Conservation (phyloP, 1,140 invertebrate species). For the Pachypeltis micranthus region DNA sequence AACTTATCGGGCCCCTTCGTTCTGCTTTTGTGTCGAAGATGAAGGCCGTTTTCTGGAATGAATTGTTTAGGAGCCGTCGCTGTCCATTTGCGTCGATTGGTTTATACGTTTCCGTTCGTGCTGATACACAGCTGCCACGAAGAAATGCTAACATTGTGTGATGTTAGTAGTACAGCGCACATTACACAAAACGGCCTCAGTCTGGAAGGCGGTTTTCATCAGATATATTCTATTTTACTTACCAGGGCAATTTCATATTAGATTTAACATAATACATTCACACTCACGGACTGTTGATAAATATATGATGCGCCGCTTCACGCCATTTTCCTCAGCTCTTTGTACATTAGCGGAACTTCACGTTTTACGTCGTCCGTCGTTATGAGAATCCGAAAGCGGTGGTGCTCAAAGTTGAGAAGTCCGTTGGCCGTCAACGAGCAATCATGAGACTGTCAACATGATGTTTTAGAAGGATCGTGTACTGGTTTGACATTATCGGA, state of each 20-base stretch:
- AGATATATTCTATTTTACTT: neutral
- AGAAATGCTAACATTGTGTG: neutral
- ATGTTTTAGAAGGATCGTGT: too few species aligned
- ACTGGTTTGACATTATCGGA: neutral
- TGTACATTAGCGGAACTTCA: neutral
- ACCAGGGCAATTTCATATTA: neutral
- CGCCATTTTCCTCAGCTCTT: neutral
- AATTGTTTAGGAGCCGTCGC: neutral
- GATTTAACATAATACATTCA: neutral
- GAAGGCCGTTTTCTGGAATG: neutral
- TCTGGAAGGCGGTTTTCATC: too few species aligned
- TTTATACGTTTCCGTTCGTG: neutral
- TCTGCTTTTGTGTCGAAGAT: neutral
- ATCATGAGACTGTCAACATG: too few species aligned
- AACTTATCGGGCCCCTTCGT: neutral
- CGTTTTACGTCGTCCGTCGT: too few species aligned
- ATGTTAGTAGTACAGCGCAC: too few species aligned
- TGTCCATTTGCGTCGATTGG: neutral
- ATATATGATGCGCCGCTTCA: neutral
- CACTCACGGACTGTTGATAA: neutral
- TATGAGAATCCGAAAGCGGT: too few species aligned
- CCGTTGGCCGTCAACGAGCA: too few species aligned
- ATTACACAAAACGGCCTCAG: too few species aligned
- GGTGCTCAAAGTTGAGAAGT: too few species aligned
- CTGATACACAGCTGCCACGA: neutral